Evolutionary conservation across 2,797 vertebrate genomes (phyloP).

Genomic region (Pseudomugil tenellus): DNA sequence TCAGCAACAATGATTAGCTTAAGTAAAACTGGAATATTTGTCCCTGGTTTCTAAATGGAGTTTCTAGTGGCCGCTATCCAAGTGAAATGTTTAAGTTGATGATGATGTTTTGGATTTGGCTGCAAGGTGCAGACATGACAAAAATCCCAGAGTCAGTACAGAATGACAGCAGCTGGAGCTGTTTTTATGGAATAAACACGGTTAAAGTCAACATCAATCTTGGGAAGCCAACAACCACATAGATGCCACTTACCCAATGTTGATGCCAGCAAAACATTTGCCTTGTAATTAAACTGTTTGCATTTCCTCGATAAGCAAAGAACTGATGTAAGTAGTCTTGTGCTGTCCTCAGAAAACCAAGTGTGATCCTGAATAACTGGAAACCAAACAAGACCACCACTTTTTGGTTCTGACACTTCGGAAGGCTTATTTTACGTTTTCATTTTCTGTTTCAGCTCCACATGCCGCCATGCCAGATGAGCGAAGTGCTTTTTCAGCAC

Average conservation of each 20-base stretch:
- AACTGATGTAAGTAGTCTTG: conserved; percentile 7
- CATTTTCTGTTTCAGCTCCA: background rate
- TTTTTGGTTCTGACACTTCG: conserved; percentile 30
- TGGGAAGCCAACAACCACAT: conserved; percentile 42
- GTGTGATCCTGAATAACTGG: conserved; percentile 14
- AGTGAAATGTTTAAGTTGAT: background rate
- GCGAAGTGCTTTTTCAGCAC: conserved; percentile 45
- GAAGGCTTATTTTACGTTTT: conserved; percentile 28
- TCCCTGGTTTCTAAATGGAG: background rate
- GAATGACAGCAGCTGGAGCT: conserved; percentile 29
- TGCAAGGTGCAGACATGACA: conserved; percentile 29
- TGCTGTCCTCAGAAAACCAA: conserved; percentile 24
- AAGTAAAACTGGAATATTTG: background rate
- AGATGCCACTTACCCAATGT: conserved; percentile 32
- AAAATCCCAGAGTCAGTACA: conserved; percentile 21
- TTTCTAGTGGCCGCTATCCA: background rate
- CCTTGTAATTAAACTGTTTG: conserved; percentile 56
- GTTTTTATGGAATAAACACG: conserved; percentile 36
- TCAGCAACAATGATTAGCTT: background rate
- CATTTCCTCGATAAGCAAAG: conserved; percentile 37
- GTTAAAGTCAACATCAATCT: conserved; percentile 50
- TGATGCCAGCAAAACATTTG: conserved; percentile 40
- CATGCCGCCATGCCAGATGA: conserved; percentile 30
- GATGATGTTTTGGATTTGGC: conserved; percentile 12
- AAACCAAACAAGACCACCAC: conserved; percentile 25